Percentiles rank a stretch among this genome's conserved stretches.
Evolutionary conservation across 2,797 vertebrate genomes (phyloP).

Genomic region (Menidia menidia): DNA sequence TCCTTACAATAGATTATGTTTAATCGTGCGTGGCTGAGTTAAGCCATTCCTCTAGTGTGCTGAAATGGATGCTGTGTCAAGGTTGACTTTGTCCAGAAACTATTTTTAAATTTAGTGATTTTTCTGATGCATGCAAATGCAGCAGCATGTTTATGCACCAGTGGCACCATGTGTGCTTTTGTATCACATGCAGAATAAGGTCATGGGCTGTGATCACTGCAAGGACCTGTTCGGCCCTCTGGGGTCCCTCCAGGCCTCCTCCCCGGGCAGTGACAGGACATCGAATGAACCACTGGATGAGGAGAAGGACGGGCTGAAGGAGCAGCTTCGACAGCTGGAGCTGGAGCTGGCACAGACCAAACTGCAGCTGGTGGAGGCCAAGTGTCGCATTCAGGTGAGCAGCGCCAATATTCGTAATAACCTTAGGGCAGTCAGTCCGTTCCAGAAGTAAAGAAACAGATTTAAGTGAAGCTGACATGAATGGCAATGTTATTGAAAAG

Average conservation of each 20-base stretch:
- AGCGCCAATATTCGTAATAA: not conserved
- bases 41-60: too few species aligned
- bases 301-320: constrained; percentile 93
- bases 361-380: constrained; percentile 98
- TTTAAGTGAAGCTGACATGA: not conserved
- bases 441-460: not conserved
- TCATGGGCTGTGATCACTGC: constrained; percentile 94
- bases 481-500: not conserved
- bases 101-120: too few species aligned
- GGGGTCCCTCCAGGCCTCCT: constrained; percentile 85
- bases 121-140: too few species aligned
- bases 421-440: not conserved
- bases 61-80: too few species aligned
- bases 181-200: constrained; percentile 78
- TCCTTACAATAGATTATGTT: too few species aligned
- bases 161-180: constrained; percentile 2
- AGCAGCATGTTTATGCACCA: not conserved
- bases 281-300: constrained; percentile 87
- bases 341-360: constrained; percentile 98
- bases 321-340: constrained; percentile 95
- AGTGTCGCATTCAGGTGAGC: constrained; percentile 97
- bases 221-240: constrained; percentile 93
- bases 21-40: too few species aligned
- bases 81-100: too few species aligned
- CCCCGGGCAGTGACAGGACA: constrained; percentile 70